A percentile compares a stretch with the other conserved stretches of the same genome.
These are phyloP conservation scores for Monarcha castaneiventris DNA, from an alignment of 2,113 vertebrate genomes.

Conservation along the genomic window DNA sequence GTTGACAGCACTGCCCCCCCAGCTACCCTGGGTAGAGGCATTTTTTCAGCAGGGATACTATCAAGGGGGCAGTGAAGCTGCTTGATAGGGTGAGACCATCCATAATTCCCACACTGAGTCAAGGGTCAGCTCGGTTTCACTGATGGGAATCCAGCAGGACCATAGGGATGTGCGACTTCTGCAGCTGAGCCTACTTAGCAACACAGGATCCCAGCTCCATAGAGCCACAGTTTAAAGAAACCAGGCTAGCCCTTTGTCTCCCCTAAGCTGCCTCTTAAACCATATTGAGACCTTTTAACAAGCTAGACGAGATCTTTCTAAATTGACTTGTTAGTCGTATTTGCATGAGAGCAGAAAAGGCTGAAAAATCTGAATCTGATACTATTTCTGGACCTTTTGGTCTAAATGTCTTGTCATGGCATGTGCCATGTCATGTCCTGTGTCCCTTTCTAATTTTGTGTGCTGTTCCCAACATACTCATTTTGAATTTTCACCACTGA, in stretches of 20 bases:
- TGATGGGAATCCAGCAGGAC: neutral
- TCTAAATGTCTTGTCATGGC: neutral
- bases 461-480: neutral
- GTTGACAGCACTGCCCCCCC: too few species aligned
- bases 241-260: neutral
- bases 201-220: too few species aligned
- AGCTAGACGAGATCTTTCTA: neutral
- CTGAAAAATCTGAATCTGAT: neutral
- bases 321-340: neutral
- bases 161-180: fast-evolving
- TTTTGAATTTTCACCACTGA: neutral
- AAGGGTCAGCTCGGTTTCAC: fast-evolving
- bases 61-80: fast-evolving
- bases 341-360: neutral
- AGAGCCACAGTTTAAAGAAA: neutral
- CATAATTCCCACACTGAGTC: neutral
- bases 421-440: neutral
- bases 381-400: neutral
- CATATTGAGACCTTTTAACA: neutral
- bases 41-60: neutral
- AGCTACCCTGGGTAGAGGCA: neutral
- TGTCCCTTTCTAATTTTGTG: neutral
- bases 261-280: neutral
- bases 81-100: neutral
- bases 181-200: neutral